Percentiles rank a stretch among this genome's conserved stretches.
Conservation (phyloP, 2,888 invertebrate genomes). For the Orthosia cruda region DNA sequence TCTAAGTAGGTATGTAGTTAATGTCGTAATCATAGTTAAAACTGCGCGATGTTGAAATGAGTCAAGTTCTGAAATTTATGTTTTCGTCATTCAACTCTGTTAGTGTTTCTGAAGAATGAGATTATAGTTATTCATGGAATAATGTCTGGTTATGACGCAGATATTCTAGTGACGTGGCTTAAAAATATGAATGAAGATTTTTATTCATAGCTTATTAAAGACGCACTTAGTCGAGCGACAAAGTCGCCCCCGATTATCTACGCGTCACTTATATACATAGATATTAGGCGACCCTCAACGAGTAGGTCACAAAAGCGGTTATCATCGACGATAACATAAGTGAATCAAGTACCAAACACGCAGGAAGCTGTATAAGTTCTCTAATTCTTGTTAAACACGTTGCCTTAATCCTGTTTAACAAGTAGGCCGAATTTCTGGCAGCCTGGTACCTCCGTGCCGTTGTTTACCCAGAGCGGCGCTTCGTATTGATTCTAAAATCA, state of each 20-base stretch:
- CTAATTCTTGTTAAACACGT: conserved; percentile 2
- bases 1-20: neutral
- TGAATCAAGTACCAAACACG: conserved; percentile 24
- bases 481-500: conserved; percentile 79
- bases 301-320: conserved; percentile 40
- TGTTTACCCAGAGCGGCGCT: conserved; percentile 48
- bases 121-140: conserved; percentile 8
- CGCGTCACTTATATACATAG: conserved; percentile 20
- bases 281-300: conserved; percentile 52
- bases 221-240: neutral
- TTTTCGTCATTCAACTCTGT: neutral
- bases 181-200: conserved; percentile 14
- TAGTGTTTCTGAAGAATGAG: neutral
- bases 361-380: conserved; percentile 37
- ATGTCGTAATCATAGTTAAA: neutral
- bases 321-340: conserved; percentile 48
- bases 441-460: conserved; percentile 16
- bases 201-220: neutral
- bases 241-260: conserved; percentile 22
- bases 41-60: conserved; percentile 8
- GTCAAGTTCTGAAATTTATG: conserved; percentile 13
- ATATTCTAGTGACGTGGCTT: conserved; percentile 10
- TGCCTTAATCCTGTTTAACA: conserved; percentile 22
- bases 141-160: conserved; percentile 9
- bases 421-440: conserved; percentile 38